phyloP scores from a whole-genome alignment of 1,140 invertebrate species.

The Drosophila saltans region DNA sequence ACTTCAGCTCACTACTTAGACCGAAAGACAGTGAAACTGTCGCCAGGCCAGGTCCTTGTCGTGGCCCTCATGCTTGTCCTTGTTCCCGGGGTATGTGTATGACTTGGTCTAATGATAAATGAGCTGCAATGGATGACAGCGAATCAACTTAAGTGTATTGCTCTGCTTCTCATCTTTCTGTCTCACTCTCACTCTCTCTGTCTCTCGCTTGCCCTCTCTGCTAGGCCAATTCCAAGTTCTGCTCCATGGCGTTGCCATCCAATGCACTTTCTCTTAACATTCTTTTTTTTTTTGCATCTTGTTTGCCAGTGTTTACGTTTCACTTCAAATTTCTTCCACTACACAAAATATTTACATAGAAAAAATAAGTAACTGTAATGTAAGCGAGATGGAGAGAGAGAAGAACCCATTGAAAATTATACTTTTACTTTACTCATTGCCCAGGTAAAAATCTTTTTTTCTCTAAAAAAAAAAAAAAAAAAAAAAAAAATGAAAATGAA shows the following conservation, averaged over 20 bases:
- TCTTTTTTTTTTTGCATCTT: conserved; percentile 22
- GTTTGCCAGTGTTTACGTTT: conserved; percentile 74
- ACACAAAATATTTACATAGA: conserved; percentile 77
- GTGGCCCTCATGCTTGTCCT: conserved; percentile 11
- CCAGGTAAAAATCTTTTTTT: neutral
- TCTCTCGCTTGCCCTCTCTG: neutral
- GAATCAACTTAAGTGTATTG: conserved; percentile 83
- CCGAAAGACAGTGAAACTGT: conserved; percentile 69
- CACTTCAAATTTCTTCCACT: conserved; percentile 75
- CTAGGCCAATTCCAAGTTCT: conserved; percentile 5
- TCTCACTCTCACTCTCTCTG: neutral
- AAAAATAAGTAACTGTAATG: conserved; percentile 64
- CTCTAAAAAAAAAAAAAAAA: too few species aligned
- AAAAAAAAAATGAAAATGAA: too few species aligned
- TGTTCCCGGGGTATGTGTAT: conserved; percentile 48
- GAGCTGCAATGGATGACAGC: conserved; percentile 83
- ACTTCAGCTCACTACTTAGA: conserved; percentile 61
- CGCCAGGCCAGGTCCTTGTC: conserved; percentile 53
- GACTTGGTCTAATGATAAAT: conserved; percentile 82
- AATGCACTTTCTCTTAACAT: conserved; percentile 69
- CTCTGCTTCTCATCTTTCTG: conserved; percentile 68
- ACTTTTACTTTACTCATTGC: neutral
- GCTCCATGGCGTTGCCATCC: conserved; percentile 36
- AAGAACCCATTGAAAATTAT: neutral
- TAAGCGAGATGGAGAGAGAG: conserved; percentile 51